Base-by-base conservation (phyloP, 92 coral and sea anemone species). In the Umimayanthus kanabou region DNA sequence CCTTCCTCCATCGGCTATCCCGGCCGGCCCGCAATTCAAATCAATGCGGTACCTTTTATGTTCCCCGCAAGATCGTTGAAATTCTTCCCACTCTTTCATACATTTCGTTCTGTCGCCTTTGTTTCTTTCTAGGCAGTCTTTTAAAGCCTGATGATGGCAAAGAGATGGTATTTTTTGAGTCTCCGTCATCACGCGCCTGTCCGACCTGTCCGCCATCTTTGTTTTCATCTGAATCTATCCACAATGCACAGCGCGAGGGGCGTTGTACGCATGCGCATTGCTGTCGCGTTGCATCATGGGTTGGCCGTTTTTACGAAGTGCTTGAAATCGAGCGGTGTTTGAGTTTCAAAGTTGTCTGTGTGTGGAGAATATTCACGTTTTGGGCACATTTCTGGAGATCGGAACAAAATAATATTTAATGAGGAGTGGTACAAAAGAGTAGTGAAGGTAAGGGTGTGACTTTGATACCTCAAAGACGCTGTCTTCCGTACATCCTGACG, bases 281-380 rank as follows among this genome's bases (percentile, higher is more conserved):
- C 20, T 43, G 80, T 93, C 93, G 94, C 98, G 74, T 77, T 93
- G 98, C 94, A 95, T 95, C 93, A 93, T 95, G 98, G 98, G 98
- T 86, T 95, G 93, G 96, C 98, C 98, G 96, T 95, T 95, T 94
- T 94, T 88, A 43, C 98, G 94, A 89, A 93, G 98, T 94, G 97
- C 92, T 93, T 91, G 95, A 93, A 94, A 82, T 87, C 93, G 94
- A 95, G 96, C 98, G 96, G 98, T 95, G 98, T 95, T 93, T 93
- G 98, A 95, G 98, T 93, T 94, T 90, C 88, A 91, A 91, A 92
- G 89, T 88, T 82, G 92, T 81, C 85, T 90, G 73, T 79, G 87
- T 90, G 89, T 85, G 91, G 85, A 85, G 90, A 86, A 79, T 69
- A 85, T 91, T 89, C 88, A 91, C 86, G 76, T 85, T 91, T 91